Conservation (phyloP, 2,888 invertebrate species). For the Platynereis dumerilii region DNA sequence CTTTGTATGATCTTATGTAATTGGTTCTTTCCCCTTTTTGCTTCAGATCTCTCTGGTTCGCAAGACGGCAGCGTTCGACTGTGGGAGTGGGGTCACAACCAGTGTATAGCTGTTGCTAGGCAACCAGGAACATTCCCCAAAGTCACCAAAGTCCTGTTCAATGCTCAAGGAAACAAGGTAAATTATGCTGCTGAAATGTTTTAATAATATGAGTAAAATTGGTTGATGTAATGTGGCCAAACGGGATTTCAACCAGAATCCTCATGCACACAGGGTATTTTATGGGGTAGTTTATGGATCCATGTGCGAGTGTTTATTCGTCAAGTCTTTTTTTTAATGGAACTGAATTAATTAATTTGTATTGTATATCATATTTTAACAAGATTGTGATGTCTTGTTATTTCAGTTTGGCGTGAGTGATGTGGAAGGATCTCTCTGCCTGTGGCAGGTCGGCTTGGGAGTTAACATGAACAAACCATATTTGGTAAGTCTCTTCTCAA, state of each 20-base stretch:
- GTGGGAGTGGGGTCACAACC: conserved; percentile 95
- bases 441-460: conserved; percentile 69
- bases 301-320: no score
- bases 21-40: no score
- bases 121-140: conserved; percentile 62
- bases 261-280: no score
- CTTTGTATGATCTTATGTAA: no score
- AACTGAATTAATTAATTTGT: no score
- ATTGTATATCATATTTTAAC: no score
- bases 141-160: conserved; percentile 94
- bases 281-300: no score
- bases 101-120: conserved; percentile 53
- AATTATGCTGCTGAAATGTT: background rate
- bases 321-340: no score
- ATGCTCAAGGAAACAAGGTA: conserved; percentile 92
- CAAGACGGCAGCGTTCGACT: conserved; percentile 74
- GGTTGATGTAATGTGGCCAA: no score
- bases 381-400: no score
- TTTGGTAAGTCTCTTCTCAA: conserved; percentile 56
- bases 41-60: conserved; percentile 84
- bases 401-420: conserved; percentile 92
- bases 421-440: conserved; percentile 93
- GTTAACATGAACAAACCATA: conserved; percentile 63
- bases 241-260: no score
- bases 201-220: no score